phyloP scores from a whole-genome alignment of 2,888 invertebrate genomes.

The Melikaiella ostensackeni region DNA sequence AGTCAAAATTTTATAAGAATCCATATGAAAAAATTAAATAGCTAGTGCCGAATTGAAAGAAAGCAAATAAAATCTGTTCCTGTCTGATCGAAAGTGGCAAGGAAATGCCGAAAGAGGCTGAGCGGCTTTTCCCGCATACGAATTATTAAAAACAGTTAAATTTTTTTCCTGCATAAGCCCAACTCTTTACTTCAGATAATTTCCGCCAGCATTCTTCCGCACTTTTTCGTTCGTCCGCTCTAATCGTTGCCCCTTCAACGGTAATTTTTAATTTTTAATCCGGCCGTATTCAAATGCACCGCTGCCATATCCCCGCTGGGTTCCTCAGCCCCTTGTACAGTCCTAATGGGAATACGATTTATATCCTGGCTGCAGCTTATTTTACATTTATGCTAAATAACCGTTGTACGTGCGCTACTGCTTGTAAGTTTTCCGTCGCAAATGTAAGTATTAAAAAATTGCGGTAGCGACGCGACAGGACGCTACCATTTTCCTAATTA shows the following conservation, averaged over 20 bases:
- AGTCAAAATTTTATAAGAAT: no score
- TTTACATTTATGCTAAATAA: constrained; percentile 67
- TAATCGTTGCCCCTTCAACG: constrained; percentile 66
- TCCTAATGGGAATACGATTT: constrained; percentile 74
- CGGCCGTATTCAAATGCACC: constrained; percentile 73
- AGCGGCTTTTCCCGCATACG: constrained; percentile 44
- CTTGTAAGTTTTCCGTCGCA: constrained; percentile 48
- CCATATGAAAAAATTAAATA: no score
- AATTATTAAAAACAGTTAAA: constrained; percentile 62
- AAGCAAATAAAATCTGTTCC: no score
- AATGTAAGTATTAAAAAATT: constrained; percentile 45
- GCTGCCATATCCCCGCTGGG: constrained; percentile 50
- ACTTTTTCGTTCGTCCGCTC: constrained; percentile 60
- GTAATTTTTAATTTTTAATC: constrained; percentile 77
- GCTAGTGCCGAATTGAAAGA: no score
- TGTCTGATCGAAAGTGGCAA: no score
- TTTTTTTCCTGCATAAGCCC: constrained; percentile 45
- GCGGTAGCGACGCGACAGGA: constrained; percentile 32
- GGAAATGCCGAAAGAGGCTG: not conserved
- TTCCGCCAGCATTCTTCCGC: constrained; percentile 47
- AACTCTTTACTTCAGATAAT: constrained; percentile 43
- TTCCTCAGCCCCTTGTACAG: constrained; percentile 54
- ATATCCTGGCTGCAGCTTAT: constrained; percentile 58
- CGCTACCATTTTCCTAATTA: constrained; percentile 34
- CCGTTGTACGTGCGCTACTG: constrained; percentile 58